A percentile compares a stretch with the other conserved stretches of the same genome.
These are phyloP conservation scores for Mastomys natalensis DNA, from an alignment of 2,113 vertebrate species.

Conservation along the genomic window DNA sequence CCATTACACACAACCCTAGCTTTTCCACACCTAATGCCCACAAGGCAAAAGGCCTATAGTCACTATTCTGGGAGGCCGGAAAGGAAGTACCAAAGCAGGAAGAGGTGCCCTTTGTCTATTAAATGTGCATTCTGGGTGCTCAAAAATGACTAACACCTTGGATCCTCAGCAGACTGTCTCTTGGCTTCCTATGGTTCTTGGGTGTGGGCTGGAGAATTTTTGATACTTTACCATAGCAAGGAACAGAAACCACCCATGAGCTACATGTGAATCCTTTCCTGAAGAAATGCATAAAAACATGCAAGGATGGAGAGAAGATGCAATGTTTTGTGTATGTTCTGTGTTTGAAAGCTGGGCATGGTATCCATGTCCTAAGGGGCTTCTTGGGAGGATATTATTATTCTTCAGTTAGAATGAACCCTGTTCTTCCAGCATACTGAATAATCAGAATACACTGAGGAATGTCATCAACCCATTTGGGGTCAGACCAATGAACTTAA, in stretches of 20 bases:
- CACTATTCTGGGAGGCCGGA: neutral
- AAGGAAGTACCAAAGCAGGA: neutral
- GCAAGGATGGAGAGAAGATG: neutral
- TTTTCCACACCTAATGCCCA: neutral
- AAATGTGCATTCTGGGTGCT: neutral
- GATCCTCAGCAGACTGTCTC: neutral
- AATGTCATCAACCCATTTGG: fast-evolving
- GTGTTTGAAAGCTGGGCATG: no score
- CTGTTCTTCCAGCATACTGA: neutral
- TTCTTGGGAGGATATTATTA: no score
- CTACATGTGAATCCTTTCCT: no score
- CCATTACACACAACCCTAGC: neutral
- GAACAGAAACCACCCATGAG: no score
- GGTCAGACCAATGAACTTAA: neutral
- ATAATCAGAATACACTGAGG: neutral
- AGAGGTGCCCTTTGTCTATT: neutral
- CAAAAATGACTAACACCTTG: neutral
- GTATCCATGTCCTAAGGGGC: no score
- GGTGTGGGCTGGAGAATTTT: neutral
- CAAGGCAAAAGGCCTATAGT: neutral
- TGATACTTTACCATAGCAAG: no score
- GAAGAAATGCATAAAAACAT: neutral
- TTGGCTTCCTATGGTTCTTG: neutral
- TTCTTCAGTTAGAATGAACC: neutral
- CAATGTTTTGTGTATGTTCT: neutral